Base-by-base conservation (phyloP, 2,113 vertebrate genomes). In the Pongo pygmaeus region DNA sequence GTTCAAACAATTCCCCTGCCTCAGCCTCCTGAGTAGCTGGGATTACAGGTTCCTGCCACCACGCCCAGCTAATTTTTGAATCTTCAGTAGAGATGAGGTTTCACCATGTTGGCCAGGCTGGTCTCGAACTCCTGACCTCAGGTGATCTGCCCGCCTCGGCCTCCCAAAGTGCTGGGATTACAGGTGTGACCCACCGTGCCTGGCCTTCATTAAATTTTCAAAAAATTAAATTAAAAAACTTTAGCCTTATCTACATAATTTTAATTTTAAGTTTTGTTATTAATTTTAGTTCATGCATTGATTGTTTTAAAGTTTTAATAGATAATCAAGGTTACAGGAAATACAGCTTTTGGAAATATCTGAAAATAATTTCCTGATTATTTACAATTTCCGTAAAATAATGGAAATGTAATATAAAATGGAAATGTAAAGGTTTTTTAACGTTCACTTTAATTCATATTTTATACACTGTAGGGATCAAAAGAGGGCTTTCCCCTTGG, bases 151-250 rank as follows among this genome's bases (percentile, higher is more conserved):
- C 27, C 0, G 0, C 27, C 27, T 14, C 23, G 27, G 61, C 61
- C 30, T 30, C 27, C 27, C 27, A 64, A 32, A 64, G 61, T 64
- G 27, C 61, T 64, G 12, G 61, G 61, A 64, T 64, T 64, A 64
- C 13, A 64, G 11, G 61, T 2, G 27, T 64, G 61, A 64, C 12
- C 52, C 52, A 55, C 6, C 18, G 1, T 55, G 5, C 61, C 27
- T 32, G 5, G n/a, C 7, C 57, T 90, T 90, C 61, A 92, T 91
- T 95, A 89, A n/a, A n/a, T 91, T 91, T 93, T 69, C 23, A 69
- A 91, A 35, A 92, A 83, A 69, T 77, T 83, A 80, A 67, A 72
- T 50, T 78, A 20, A n/a, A 95, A 91, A 95, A 20, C 10, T 38
- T 72, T 64, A 50, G 16, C 67, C 22, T 59, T 94, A 57, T 30